Percentiles rank a stretch among this genome's conserved stretches.
phyloP scores from a whole-genome alignment of 2,797 vertebrate genomes.

The Denticeps clupeoides region DNA sequence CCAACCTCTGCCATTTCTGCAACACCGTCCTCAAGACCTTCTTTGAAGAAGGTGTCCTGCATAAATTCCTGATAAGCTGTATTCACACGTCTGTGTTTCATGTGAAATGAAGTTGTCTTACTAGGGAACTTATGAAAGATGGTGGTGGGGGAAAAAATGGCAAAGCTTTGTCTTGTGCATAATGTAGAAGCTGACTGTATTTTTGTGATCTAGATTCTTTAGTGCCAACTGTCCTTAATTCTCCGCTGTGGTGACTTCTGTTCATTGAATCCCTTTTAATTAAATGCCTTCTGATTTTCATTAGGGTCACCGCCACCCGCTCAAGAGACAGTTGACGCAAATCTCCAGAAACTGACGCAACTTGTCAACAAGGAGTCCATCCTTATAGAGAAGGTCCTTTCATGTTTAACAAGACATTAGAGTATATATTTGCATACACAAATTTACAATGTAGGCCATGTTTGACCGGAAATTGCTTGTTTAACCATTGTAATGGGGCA shows the following conservation, averaged over 20 bases:
- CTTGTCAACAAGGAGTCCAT: slow-evolving; percentile 99
- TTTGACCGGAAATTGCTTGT: too few species aligned
- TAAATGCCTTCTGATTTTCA: slow-evolving; percentile 19
- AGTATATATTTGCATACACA: too few species aligned
- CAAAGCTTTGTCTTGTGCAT: background rate
- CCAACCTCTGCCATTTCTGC: slow-evolving; percentile 85
- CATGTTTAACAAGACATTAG: too few species aligned
- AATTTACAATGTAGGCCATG: too few species aligned
- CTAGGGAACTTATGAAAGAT: too few species aligned
- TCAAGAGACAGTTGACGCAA: slow-evolving; percentile 84
- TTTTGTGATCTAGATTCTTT: background rate
- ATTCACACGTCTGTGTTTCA: too few species aligned
- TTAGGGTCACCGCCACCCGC: slow-evolving; percentile 67
- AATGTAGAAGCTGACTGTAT: background rate
- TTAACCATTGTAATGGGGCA: too few species aligned
- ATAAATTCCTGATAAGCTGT: too few species aligned
- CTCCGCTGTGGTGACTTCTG: background rate
- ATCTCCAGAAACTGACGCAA: slow-evolving; percentile 97
- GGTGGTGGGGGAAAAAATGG: too few species aligned
- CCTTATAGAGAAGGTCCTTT: slow-evolving; percentile 94
- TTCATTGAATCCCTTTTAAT: background rate
- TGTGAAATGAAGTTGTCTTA: too few species aligned
- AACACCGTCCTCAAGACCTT: slow-evolving; percentile 76
- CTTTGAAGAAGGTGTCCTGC: slow-evolving; percentile 62
- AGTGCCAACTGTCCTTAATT: background rate